Conservation (phyloP, 2,888 invertebrate species). For the Villa cingulata region DNA sequence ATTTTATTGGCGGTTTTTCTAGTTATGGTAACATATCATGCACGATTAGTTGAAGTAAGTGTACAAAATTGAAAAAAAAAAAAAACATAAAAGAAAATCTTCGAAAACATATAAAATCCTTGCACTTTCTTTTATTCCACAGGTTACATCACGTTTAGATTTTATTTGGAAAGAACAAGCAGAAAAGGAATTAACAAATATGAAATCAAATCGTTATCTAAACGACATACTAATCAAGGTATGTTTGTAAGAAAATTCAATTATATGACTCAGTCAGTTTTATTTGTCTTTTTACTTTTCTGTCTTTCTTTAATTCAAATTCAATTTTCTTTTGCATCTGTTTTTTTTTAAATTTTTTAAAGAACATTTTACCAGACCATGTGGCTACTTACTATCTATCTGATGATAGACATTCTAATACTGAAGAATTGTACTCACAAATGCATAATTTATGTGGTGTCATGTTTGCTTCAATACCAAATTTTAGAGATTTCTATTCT, state of each 20-base stretch:
- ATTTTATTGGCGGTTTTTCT: conserved; percentile 69
- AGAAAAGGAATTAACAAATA: conserved; percentile 79
- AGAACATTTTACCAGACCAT: conserved; percentile 93
- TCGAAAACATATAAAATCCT: too few relatives aligned
- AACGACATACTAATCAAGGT: conserved; percentile 48
- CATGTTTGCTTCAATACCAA: conserved; percentile 95
- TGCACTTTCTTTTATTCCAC: background rate
- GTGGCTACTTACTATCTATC: conserved; percentile 89
- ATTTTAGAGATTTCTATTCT: conserved; percentile 96
- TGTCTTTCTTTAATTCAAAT: background rate
- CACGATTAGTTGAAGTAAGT: conserved; percentile 68
- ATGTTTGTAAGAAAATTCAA: conserved; percentile 7
- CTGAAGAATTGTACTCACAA: conserved; percentile 34
- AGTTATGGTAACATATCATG: conserved; percentile 79
- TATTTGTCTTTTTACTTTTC: too few relatives aligned
- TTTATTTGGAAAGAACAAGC: conserved; percentile 97
- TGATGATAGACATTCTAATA: conserved; percentile 47
- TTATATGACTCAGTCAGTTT: background rate
- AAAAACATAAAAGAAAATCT: too few relatives aligned
- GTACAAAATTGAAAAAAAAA: too few relatives aligned
- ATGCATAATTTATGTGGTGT: conserved; percentile 61
- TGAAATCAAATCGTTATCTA: conserved; percentile 74
- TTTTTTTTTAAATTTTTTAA: conserved; percentile 57
- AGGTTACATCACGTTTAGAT: conserved; percentile 85
- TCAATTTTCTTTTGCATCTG: too few relatives aligned